These are phyloP conservation scores for Pachyramphus minor DNA, from an alignment of 2,113 vertebrate species.

Conservation along the genomic window DNA sequence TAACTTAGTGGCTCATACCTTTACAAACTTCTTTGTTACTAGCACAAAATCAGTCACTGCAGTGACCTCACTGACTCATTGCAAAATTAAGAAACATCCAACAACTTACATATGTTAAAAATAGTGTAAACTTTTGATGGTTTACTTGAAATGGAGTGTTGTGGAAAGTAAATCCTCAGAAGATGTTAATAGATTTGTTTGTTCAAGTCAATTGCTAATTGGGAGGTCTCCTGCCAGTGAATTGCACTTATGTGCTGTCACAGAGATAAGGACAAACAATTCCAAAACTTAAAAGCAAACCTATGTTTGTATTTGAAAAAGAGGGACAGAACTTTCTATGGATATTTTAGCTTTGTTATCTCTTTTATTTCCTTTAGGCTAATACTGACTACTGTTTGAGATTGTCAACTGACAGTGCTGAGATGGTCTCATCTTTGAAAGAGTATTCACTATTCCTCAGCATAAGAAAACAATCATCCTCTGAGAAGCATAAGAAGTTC, in stretches of 20 bases:
- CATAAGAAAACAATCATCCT: neutral
- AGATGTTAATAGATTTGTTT: neutral
- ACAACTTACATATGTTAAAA: neutral
- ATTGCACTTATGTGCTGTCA: neutral
- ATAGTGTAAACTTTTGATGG: neutral
- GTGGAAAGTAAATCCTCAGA: neutral
- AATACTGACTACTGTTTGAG: neutral
- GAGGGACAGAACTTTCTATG: neutral
- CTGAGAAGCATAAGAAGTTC: neutral
- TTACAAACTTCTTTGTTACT: neutral
- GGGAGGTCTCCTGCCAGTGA: neutral
- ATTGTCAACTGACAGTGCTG: neutral
- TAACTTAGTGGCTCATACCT: neutral
- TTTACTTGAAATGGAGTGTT: neutral
- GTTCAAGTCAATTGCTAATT: neutral
- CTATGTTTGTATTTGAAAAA: neutral
- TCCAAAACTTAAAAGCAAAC: neutral
- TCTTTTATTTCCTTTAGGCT: neutral
- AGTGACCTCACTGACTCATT: neutral
- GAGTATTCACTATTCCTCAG: neutral
- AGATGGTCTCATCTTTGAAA: neutral
- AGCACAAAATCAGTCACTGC: neutral
- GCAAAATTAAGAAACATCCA: neutral
- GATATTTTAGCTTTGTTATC: neutral
- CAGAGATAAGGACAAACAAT: neutral